Base-by-base conservation (phyloP, 2,888 invertebrate genomes). In the Drosophila meridionalis region DNA sequence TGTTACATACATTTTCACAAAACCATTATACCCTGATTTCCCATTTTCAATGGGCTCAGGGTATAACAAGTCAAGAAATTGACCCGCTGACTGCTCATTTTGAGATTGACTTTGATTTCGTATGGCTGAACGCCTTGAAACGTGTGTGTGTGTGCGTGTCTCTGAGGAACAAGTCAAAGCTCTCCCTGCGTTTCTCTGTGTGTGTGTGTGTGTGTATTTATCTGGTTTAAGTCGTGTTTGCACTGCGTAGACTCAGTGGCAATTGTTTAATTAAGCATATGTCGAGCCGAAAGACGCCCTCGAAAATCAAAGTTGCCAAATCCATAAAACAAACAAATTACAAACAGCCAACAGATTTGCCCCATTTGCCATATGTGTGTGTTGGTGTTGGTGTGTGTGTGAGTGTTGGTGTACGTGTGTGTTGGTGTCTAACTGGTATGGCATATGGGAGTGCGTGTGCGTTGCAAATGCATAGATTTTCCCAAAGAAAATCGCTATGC, bases 241-340 rank as follows among this genome's bases (percentile, higher is more conserved):
- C 68, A 40, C 36, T 78, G 63, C 28, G 57, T 61, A 52, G 57
- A 71, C 55, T 64, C 64, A 42, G 47, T 68, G 78, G 77, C 71
- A 78, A 74, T 80, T 82, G 80, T 74, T 80, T 80, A 80, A 80
- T 80, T 82, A 80, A 69, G 80, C 80, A 79, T 82, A 82, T 75
- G 74, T 69, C 61, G 74, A 69, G 64, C 43, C 67, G 55, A 64
- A 56, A 64, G 63, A 80, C 76, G 66, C 80, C 81, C 83, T 65
- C 83, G 63, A 50, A 80, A 67, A 71, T 72, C 74, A 75, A 82
- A 72, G 57, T 71, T 76, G 70, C 43, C 63, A 85, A 90, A 90
- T 86, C 85, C 85, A 86, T 80, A 86, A 90, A 90, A 78, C 68
- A 85, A 85, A 85, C 85, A 85, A 88, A 85, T 85, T 85, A 88